Base-by-base conservation (phyloP, 2,888 invertebrate genomes). In the Pseudococcus longispinus region DNA sequence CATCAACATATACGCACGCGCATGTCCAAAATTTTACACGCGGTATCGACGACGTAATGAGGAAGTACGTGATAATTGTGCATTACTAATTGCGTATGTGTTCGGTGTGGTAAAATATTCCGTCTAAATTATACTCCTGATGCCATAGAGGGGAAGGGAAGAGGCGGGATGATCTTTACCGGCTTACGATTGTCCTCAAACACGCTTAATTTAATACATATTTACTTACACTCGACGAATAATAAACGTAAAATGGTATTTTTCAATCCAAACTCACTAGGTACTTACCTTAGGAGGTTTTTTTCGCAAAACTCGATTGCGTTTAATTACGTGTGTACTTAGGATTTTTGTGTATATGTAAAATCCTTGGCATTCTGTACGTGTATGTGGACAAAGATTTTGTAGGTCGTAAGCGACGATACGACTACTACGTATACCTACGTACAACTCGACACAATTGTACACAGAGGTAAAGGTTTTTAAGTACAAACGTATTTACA, bases 311-410 rank as follows among this genome's bases (percentile, higher is more conserved):
- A 51, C n/a, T 13, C 18, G 4, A n/a, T 46, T n/a, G 4, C 5
- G 51, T 51, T 51, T 51, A 51, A 51, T 51, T 51, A 60, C 60
- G 20, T 23, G 23, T 23, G 60, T 23, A 60, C 23, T 9, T 60
- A n/a, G 51, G 60, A 37, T 60, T 60, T 60, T 60, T 60, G 60
- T 60, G 23, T 20, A 60, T 26, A 60, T 26, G 70, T 70, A 80
- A 42, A 80, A 80, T 80, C 77, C 77, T 80, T 80, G 77, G 77
- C 77, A 80, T 80, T 80, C 37, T 70, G 70, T 42, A 42, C 42
- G 42, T 70, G 70, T 42, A 42, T 20, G 42, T 80, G 37, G 37
- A 80, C 77, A 32, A 60, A 60, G 60, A 60, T 60, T 80, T 80
- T 80, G 77, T 80, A 80, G 77, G 77, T 80, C 77, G 42, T 42